Evolutionary conservation across 2,888 invertebrate genomes (phyloP), one percentile per base, ranked within the genome.

Genomic region (Dione vanillae): DNA sequence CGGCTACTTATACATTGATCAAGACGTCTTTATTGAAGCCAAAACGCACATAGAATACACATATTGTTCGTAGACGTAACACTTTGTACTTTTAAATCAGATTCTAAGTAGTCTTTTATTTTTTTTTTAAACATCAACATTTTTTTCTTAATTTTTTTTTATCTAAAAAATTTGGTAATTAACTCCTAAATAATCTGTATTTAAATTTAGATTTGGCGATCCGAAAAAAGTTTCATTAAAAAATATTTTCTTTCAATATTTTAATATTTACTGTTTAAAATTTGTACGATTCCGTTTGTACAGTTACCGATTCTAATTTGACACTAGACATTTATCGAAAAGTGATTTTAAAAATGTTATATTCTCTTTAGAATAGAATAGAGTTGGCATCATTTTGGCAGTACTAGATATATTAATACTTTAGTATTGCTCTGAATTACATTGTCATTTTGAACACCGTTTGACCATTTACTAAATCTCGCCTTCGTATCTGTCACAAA

Each of bases 351-450:
- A 89, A 91, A 89, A 85, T 76, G 88, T 83, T 82, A 75, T 74
- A 71, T 78, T 80, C 83, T 83, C 80, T 87, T 88, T 87, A 91
- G 85, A 91, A 91, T 87, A 91, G 85, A 91, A 91, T 92, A 93
- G 89, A 89, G 92, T 92, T 92, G 92, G 93, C 92, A 91, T 89
- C 85, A 85, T 86, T 90, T 92, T 92, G 93, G 92, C 93, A 93
- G 91, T 91, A 91, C 92, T 92, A 92, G 89, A 91, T 86, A 92
- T 87, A 92, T 91, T 86, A 92, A 92, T 92, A 92, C 90, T 91
- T 92, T 92, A 92, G 91, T 93, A 93, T 93, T 92, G 93, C 93
- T 93, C 91, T 90, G 92, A 85, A 86, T 92, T 92, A 92, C 93
- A 92, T 92, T 91, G 92, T 93, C 92, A 86, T 86, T 80, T 86